Evolutionary conservation across 2,888 invertebrate species (phyloP).

Genomic region (Hermodice carunculata): DNA sequence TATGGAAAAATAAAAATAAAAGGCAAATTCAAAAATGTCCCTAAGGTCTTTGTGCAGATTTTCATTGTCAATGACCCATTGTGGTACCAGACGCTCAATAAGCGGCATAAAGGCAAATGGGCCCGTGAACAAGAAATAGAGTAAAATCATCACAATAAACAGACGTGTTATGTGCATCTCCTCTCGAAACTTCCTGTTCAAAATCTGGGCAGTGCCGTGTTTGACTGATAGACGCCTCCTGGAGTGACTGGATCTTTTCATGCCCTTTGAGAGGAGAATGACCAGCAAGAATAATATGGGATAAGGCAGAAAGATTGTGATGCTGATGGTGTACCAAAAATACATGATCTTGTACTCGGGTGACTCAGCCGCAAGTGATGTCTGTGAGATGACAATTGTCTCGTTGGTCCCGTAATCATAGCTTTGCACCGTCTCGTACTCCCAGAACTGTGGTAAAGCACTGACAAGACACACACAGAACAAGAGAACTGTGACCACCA

Average conservation of each 20-base stretch:
- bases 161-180: constrained; percentile 57
- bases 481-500: constrained; percentile 56
- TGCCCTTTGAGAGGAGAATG: constrained; percentile 50
- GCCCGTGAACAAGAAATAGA: constrained; percentile 57
- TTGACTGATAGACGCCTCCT: constrained; percentile 45
- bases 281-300: constrained; percentile 53
- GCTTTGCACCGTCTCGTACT: constrained; percentile 50
- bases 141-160: constrained; percentile 52
- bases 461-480: constrained; percentile 60
- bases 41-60: constrained; percentile 39
- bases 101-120: constrained; percentile 51
- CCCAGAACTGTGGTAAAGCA: constrained; percentile 64
- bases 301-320: constrained; percentile 61
- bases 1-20: constrained; percentile 59
- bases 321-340: constrained; percentile 63
- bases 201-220: constrained; percentile 45
- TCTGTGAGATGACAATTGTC: constrained; percentile 47
- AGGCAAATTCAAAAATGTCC: constrained; percentile 58
- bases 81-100: constrained; percentile 22
- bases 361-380: constrained; percentile 49
- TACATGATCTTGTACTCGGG: constrained; percentile 61
- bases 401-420: constrained; percentile 44
- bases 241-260: constrained; percentile 47
- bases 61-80: constrained; percentile 22
- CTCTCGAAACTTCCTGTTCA: constrained; percentile 50